Conservation (phyloP, 2,113 vertebrate species). For the Oncorhynchus masou region DNA sequence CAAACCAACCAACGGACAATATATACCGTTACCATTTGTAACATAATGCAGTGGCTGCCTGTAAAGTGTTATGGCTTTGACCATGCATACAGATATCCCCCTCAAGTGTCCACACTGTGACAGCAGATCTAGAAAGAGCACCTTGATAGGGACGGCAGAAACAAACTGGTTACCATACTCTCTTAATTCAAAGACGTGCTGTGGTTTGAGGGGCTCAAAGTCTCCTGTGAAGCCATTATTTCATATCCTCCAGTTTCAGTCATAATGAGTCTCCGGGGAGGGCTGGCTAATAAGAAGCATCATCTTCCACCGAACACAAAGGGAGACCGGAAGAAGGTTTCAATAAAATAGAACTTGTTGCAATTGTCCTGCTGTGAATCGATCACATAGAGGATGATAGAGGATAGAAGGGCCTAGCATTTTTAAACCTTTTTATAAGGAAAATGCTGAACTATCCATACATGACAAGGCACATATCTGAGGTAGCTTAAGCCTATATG, state of each 20-base stretch:
- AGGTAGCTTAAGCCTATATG: background rate
- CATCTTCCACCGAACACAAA: conserved; percentile 32
- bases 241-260: conserved; percentile 55
- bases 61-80: conserved; percentile 7
- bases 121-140: background rate
- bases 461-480: background rate
- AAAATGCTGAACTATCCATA: background rate
- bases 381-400: conserved; percentile 15
- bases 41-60: background rate
- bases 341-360: conserved; percentile 32
- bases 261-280: conserved; percentile 54
- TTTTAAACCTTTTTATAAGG: too few species aligned
- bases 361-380: conserved; percentile 25
- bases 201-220: conserved; percentile 21
- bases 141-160: background rate
- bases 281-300: conserved; percentile 24
- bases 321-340: conserved; percentile 13
- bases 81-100: conserved; percentile 17
- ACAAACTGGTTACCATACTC: background rate
- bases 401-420: too few species aligned
- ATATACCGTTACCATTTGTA: too few species aligned
- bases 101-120: conserved; percentile 25
- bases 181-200: conserved; percentile 27
- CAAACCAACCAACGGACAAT: too few species aligned
- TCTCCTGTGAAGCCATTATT: conserved; percentile 59